These are phyloP conservation scores for Vireo griseus DNA, from an alignment of 2,797 vertebrate genomes.

Conservation along the genomic window DNA sequence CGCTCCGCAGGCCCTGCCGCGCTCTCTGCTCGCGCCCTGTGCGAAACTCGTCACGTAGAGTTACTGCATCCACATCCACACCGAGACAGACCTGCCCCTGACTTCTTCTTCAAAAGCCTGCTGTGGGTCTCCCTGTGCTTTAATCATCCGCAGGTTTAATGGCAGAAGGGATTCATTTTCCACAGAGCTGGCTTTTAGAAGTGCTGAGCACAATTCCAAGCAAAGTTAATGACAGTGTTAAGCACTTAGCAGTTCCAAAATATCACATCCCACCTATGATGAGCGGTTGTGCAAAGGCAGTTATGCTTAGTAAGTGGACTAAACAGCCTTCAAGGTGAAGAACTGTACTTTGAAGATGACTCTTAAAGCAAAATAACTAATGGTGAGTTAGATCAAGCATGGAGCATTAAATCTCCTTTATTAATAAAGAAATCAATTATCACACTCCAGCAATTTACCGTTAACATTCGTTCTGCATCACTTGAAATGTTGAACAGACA, in stretches of 20 bases:
- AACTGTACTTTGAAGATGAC: not conserved
- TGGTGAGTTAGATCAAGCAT: conserved; percentile 9
- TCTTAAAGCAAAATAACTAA: conserved; percentile 16
- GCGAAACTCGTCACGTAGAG: fast-evolving
- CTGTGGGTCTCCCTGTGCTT: not conserved
- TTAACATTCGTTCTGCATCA: conserved; percentile 59
- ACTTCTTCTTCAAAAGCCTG: not conserved
- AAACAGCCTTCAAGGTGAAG: conserved; percentile 39
- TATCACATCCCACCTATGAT: not conserved
- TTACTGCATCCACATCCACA: not conserved
- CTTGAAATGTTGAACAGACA: conserved; percentile 36
- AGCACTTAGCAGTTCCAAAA: not conserved
- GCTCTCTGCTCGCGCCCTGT: fast-evolving
- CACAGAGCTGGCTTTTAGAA: not conserved
- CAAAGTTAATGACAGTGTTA: conserved; percentile 8
- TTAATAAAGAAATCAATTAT: conserved; percentile 68
- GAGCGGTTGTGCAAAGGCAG: conserved; percentile 2
- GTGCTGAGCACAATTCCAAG: not conserved
- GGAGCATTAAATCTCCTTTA: conserved; percentile 57
- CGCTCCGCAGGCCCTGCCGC: not conserved
- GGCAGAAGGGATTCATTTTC: not conserved
- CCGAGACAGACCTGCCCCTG: not conserved
- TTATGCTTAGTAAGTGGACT: conserved; percentile 22
- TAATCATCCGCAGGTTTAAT: not conserved
- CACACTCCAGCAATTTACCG: conserved; percentile 56